Evolutionary conservation across 1,140 invertebrate species (phyloP).

Genomic region (Cherax destructor): DNA sequence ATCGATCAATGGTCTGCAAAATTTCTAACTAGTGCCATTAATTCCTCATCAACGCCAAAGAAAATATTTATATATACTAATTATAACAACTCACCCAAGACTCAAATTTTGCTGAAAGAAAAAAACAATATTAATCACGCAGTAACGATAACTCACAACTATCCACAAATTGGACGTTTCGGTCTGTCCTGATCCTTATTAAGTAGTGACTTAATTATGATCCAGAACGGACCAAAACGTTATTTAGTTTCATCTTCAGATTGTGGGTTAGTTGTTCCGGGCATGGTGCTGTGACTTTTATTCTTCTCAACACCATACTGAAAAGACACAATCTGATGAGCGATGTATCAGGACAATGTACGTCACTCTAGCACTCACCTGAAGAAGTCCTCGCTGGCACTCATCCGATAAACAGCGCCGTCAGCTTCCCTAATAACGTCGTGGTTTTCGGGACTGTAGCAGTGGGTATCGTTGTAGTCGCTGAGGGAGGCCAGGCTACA

Average conservation of each 20-base stretch:
- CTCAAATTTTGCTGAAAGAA: too few relatives aligned
- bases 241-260: not conserved
- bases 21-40: not conserved
- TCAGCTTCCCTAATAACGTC: conserved; percentile 54
- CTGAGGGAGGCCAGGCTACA: conserved; percentile 10
- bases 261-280: too few relatives aligned
- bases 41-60: not conserved
- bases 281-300: too few relatives aligned
- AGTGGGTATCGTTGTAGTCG: conserved; percentile 34
- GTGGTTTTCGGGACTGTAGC: not conserved
- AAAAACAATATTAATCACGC: too few relatives aligned
- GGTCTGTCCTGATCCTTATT: too few relatives aligned
- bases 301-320: too few relatives aligned
- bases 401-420: conserved; percentile 78
- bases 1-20: not conserved
- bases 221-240: not conserved
- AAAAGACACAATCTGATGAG: not conserved
- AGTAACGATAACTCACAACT: too few relatives aligned
- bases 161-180: too few relatives aligned
- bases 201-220: too few relatives aligned
- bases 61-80: not conserved
- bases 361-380: conserved; percentile 80
- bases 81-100: too few relatives aligned
- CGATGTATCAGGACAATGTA: too few relatives aligned
- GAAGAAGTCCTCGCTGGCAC: conserved; percentile 92